Percentiles rank a stretch among this genome's conserved stretches.
Evolutionary conservation across 2,113 vertebrate genomes (phyloP).

Genomic region (Loxodonta africana): DNA sequence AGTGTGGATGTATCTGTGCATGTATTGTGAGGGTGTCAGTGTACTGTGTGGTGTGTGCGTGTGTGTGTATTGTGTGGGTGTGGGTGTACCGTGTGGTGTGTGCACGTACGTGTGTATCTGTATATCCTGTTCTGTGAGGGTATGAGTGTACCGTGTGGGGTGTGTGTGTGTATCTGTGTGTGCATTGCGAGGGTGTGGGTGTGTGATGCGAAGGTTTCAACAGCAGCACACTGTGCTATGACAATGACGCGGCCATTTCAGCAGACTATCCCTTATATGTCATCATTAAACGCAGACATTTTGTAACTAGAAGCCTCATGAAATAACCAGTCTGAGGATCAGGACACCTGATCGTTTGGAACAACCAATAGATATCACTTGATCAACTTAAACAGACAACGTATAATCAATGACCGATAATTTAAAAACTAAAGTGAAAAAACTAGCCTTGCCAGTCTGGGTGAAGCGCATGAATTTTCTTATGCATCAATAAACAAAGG

Average conservation of each 20-base stretch:
- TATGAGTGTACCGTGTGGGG: too few relatives aligned
- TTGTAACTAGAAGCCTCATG: not conserved
- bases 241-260: not conserved
- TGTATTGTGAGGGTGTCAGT: too few relatives aligned
- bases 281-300: not conserved
- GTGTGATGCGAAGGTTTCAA: not conserved
- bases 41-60: too few relatives aligned
- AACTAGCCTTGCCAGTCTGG: not conserved
- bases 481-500: not conserved
- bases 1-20: too few relatives aligned
- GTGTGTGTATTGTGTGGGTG: too few relatives aligned
- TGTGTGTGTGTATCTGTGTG: too few relatives aligned
- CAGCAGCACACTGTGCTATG: not conserved
- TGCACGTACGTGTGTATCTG: too few relatives aligned
- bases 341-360: not conserved
- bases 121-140: too few relatives aligned
- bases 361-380: not conserved
- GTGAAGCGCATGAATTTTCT: not conserved
- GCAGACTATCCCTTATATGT: too few relatives aligned
- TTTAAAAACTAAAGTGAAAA: not conserved
- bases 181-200: not conserved
- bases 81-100: too few relatives aligned
- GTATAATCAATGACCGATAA: too few relatives aligned
- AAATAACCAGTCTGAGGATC: not conserved
- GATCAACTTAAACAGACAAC: not conserved